phyloP scores from a whole-genome alignment of 2,888 invertebrate species.

The Amblyjoppa proteus region DNA sequence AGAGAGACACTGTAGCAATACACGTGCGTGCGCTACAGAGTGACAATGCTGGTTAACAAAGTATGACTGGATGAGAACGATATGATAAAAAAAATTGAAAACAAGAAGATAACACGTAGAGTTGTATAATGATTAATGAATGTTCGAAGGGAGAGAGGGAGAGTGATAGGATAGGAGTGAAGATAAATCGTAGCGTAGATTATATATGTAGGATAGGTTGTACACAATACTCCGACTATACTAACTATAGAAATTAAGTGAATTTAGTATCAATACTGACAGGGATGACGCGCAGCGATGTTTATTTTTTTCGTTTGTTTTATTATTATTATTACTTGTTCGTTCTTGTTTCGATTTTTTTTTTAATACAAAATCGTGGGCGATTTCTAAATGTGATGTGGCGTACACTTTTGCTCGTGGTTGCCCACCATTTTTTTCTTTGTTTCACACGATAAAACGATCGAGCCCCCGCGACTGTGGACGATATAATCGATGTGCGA shows the following conservation, averaged over 20 bases:
- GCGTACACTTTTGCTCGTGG: conserved; percentile 6
- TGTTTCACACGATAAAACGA: background rate
- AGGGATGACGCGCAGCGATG: conserved; percentile 65
- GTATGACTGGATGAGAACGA: conserved; percentile 24
- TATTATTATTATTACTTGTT: conserved; percentile 10
- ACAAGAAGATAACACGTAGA: conserved; percentile 26
- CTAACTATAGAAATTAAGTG: conserved; percentile 80
- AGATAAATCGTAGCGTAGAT: conserved; percentile 64
- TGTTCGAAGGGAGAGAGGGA: conserved; percentile 31
- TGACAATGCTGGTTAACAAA: conserved; percentile 34
- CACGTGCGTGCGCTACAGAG: conserved; percentile 25
- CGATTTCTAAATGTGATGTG: conserved; percentile 20
- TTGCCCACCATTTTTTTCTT: background rate
- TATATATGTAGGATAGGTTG: conserved; percentile 72
- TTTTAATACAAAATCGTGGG: background rate
- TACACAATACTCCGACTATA: conserved; percentile 83
- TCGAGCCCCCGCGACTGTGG: conserved; percentile 66
- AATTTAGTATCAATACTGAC: conserved; percentile 66
- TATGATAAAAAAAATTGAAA: conserved; percentile 3
- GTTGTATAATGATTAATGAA: conserved; percentile 38
- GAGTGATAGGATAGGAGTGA: conserved; percentile 60
- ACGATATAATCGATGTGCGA: conserved; percentile 15
- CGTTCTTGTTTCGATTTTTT: conserved; percentile 29
- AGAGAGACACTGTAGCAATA: conserved; percentile 62
- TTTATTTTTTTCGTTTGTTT: conserved; percentile 53